Evolutionary conservation across 2,113 vertebrate genomes (phyloP).

Genomic region (Oreochromis tanganicae): DNA sequence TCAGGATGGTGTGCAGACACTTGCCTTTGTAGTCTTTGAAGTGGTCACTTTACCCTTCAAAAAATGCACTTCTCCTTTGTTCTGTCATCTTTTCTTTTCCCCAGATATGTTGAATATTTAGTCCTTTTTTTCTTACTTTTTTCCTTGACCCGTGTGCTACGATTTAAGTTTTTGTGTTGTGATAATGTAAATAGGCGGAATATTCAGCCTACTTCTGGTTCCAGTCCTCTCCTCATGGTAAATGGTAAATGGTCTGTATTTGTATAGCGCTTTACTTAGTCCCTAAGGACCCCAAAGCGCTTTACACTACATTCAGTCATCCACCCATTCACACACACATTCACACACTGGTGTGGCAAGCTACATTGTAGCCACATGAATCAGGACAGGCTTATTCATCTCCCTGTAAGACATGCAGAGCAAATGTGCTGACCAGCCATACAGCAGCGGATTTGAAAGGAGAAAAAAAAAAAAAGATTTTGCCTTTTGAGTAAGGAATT

Average conservation of each 20-base stretch:
- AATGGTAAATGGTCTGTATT: too few relatives aligned
- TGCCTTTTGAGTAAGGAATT: neutral
- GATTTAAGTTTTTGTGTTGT: constrained; percentile 23
- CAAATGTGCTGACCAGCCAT: constrained; percentile 21
- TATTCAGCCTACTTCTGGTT: neutral
- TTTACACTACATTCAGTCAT: too few relatives aligned
- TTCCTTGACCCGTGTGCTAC: neutral
- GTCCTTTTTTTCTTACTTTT: constrained; percentile 1
- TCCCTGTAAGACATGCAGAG: neutral
- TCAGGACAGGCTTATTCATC: neutral
- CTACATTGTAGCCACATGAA: neutral
- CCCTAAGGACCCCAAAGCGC: too few relatives aligned
- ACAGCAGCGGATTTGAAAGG: neutral
- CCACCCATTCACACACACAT: too few relatives aligned
- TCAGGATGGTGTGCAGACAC: constrained; percentile 15
- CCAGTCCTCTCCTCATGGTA: neutral
- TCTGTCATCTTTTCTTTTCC: constrained; percentile 11
- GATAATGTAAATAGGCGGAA: constrained; percentile 8
- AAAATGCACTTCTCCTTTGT: constrained; percentile 18
- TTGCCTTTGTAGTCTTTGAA: constrained; percentile 41
- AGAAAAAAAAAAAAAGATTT: neutral
- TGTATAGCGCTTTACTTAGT: too few relatives aligned
- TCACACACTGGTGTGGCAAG: too few relatives aligned
- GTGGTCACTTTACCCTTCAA: constrained; percentile 45
- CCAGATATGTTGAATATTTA: constrained; percentile 29